Conservation (phyloP, 2,888 invertebrate genomes). For the Matsumyia berberina region DNA sequence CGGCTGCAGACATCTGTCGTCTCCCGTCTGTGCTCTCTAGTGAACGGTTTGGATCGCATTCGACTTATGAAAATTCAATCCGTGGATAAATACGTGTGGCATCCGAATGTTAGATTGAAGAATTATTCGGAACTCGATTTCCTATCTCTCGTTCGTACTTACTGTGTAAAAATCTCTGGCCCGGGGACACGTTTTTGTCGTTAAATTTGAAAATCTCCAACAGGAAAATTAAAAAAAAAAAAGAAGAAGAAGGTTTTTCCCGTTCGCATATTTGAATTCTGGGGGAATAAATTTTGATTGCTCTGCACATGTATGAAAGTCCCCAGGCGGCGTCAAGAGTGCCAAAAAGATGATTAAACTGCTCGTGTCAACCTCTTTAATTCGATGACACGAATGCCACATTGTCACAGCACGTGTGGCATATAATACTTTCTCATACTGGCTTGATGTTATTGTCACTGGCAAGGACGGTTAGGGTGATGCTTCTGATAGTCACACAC, state of each 20-base stretch:
- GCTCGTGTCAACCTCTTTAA: slow-evolving; percentile 52
- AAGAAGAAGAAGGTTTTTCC: no score
- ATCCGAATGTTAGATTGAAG: slow-evolving; percentile 11
- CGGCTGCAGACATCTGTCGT: slow-evolving; percentile 16
- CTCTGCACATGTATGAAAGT: slow-evolving; percentile 19
- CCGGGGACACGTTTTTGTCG: slow-evolving; percentile 67
- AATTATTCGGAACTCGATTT: slow-evolving; percentile 5
- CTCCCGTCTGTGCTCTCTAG: no score
- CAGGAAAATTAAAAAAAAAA: slow-evolving; percentile 72
- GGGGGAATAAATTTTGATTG: slow-evolving; percentile 65
- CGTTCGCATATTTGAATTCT: slow-evolving; percentile 42
- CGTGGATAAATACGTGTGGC: slow-evolving; percentile 41
- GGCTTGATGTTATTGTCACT: slow-evolving; percentile 4
- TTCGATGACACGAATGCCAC: slow-evolving; percentile 59
- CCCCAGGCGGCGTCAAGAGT: slow-evolving; percentile 1
- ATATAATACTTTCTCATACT: slow-evolving; percentile 26
- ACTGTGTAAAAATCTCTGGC: slow-evolving; percentile 49
- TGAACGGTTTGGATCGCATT: slow-evolving; percentile 32
- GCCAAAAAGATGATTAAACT: slow-evolving; percentile 51
- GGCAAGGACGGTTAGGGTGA: background rate
- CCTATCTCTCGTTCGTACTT: slow-evolving; percentile 5
- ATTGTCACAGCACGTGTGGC: slow-evolving; percentile 56
- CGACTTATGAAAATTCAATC: slow-evolving; percentile 57
- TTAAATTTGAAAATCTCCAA: slow-evolving; percentile 68
- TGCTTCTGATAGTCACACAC: slow-evolving; percentile 10